Percentiles rank a stretch among this genome's conserved stretches.
Evolutionary conservation across 1,140 invertebrate species (phyloP).

Genomic region (Leguminivora glycinivorella): DNA sequence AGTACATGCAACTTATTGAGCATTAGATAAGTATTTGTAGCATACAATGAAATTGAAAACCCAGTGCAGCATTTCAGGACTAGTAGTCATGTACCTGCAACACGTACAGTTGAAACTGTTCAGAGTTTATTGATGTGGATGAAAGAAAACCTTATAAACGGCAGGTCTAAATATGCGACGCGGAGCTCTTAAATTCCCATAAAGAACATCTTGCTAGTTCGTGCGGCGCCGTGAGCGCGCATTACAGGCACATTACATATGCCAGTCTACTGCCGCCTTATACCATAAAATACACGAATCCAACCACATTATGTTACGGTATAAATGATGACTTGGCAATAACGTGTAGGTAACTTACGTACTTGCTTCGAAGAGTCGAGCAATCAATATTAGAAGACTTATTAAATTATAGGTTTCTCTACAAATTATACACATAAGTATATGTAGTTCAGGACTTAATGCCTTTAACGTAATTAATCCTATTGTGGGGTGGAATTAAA

Average conservation of each 20-base stretch:
- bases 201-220: slow-evolving; percentile 28
- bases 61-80: no score
- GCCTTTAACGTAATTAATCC: no score
- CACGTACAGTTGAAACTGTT: no score
- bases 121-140: neutral
- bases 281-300: slow-evolving; percentile 12
- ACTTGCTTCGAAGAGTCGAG: neutral
- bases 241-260: slow-evolving; percentile 13
- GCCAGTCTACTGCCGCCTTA: neutral
- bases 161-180: slow-evolving; percentile 29
- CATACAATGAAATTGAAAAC: no score
- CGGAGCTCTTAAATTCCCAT: slow-evolving; percentile 30
- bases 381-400: neutral
- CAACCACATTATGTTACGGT: slow-evolving; percentile 8
- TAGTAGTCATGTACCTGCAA: no score
- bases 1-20: no score
- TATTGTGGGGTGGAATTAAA: no score
- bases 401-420: no score
- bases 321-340: slow-evolving; percentile 9
- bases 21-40: no score
- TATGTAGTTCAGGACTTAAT: no score
- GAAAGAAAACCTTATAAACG: slow-evolving; percentile 6
- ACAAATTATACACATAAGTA: no score
- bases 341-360: neutral
- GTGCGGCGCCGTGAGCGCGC: neutral